These are phyloP conservation scores for Daboia siamensis DNA, from an alignment of 2,113 vertebrate genomes.

Conservation along the genomic window DNA sequence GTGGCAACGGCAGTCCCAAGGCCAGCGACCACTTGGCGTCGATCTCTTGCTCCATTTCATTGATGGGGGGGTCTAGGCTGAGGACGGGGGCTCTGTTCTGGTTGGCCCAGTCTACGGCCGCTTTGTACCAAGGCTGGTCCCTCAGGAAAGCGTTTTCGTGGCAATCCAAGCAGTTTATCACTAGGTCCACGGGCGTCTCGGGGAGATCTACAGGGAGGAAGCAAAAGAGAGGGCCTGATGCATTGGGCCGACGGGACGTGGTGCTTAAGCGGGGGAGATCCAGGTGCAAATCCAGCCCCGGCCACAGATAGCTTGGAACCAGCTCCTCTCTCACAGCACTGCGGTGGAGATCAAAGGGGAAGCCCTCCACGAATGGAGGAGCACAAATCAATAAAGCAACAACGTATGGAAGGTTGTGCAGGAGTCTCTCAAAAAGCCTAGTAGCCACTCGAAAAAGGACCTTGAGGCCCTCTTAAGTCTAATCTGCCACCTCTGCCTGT, in stretches of 20 bases:
- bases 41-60: slow-evolving; percentile 83
- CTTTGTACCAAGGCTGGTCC: slow-evolving; percentile 96
- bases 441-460: too few species aligned
- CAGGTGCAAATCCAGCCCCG: neutral
- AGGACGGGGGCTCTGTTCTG: slow-evolving; percentile 93
- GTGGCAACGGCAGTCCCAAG: slow-evolving; percentile 86
- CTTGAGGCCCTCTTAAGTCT: neutral
- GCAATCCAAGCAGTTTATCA: slow-evolving; percentile 97
- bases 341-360: neutral
- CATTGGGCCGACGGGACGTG: neutral
- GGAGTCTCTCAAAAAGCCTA: neutral
- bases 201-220: slow-evolving; percentile 83
- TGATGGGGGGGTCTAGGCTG: slow-evolving; percentile 91
- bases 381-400: neutral
- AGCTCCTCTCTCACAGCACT: neutral
- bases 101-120: slow-evolving; percentile 94
- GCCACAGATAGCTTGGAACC: neutral
- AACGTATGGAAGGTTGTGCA: neutral
- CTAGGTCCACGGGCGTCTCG: slow-evolving; percentile 89
- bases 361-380: neutral
- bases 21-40: slow-evolving; percentile 96
- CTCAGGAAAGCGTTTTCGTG: slow-evolving; percentile 91
- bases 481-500: accelerated
- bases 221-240: neutral
- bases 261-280: neutral